A percentile compares a stretch with the other conserved stretches of the same genome.
Evolutionary conservation across 2,888 invertebrate genomes (phyloP).

Genomic region (Andrena bicolor): DNA sequence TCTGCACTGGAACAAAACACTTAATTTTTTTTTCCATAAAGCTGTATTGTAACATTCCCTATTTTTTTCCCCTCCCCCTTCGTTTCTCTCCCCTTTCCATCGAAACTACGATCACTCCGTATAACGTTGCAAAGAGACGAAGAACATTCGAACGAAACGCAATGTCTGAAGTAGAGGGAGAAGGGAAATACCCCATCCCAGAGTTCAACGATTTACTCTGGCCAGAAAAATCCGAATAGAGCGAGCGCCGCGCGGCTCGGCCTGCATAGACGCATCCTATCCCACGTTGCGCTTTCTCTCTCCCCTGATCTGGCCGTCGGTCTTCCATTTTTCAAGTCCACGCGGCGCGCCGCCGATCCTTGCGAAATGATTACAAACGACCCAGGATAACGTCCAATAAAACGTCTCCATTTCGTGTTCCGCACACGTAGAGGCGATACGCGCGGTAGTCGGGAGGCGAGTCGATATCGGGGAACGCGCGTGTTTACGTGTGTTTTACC

Average conservation of each 20-base stretch:
- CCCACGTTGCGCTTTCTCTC: slow-evolving; percentile 13
- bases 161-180: neutral
- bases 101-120: too few species aligned
- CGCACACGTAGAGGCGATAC: slow-evolving; percentile 60
- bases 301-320: slow-evolving; percentile 42
- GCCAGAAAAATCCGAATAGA: slow-evolving; percentile 31
- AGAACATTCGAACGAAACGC: too few species aligned
- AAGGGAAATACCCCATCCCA: neutral
- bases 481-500: slow-evolving; percentile 54
- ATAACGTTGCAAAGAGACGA: too few species aligned
- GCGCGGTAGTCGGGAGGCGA: slow-evolving; percentile 42
- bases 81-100: too few species aligned
- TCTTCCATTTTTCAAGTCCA: slow-evolving; percentile 72
- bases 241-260: neutral
- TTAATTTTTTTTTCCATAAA: too few species aligned
- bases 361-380: slow-evolving; percentile 76
- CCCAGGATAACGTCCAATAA: slow-evolving; percentile 74
- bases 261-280: slow-evolving; percentile 8
- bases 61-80: too few species aligned
- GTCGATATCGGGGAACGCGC: slow-evolving; percentile 57
- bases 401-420: slow-evolving; percentile 72
- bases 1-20: too few species aligned
- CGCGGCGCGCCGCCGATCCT: slow-evolving; percentile 58
- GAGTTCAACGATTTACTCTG: neutral
- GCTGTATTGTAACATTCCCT: too few species aligned